Evolutionary conservation across 2,888 invertebrate genomes (phyloP).

Genomic region (Orgyia antiqua): DNA sequence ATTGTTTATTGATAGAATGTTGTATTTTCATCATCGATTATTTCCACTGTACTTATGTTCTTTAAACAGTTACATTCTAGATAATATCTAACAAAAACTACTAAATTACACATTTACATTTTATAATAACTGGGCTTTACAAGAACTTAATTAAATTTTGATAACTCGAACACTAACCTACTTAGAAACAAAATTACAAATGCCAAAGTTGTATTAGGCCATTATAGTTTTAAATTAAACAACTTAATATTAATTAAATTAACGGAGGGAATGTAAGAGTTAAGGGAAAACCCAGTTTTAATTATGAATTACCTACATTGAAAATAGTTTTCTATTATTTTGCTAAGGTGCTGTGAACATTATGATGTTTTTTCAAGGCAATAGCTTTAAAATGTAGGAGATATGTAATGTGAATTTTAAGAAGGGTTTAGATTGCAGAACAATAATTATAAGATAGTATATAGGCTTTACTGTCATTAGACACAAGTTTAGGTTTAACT

Average conservation of each 20-base stretch:
- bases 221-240: conserved; percentile 9
- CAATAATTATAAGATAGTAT: too few relatives aligned
- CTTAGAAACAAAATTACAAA: conserved; percentile 4
- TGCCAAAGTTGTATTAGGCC: conserved; percentile 24
- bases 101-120: conserved; percentile 73
- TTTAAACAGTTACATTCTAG: conserved; percentile 70
- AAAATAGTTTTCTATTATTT: conserved; percentile 16
- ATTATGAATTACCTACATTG: conserved; percentile 21
- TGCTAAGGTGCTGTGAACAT: neutral
- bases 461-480: too few relatives aligned
- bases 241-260: conserved; percentile 41
- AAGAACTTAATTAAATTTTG: conserved; percentile 22
- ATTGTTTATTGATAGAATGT: conserved; percentile 64
- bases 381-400: too few relatives aligned
- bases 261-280: conserved; percentile 42
- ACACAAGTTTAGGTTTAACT: too few relatives aligned
- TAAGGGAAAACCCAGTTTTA: conserved; percentile 35
- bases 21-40: conserved; percentile 48
- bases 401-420: too few relatives aligned
- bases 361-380: too few relatives aligned
- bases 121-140: conserved; percentile 55
- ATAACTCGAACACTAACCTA: conserved; percentile 6
- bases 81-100: conserved; percentile 74
- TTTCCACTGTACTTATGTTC: conserved; percentile 27
- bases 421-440: too few relatives aligned